A percentile compares a stretch with the other conserved stretches of the same genome.
Conservation (phyloP, 2,113 vertebrate genomes). For the Sciurus niger region DNA sequence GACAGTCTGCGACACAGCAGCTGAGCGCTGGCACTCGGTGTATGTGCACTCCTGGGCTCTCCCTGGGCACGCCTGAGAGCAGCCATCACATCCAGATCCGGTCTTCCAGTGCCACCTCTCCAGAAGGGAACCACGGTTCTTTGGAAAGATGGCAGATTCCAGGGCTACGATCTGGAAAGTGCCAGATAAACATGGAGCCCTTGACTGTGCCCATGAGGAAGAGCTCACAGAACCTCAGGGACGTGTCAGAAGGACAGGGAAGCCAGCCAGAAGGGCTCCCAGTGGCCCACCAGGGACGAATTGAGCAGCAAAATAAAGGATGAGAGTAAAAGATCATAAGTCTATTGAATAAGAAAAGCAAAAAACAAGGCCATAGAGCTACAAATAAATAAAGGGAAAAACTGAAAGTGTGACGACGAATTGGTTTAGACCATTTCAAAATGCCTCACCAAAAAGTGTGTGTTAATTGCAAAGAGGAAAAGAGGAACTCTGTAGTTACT, state of each 20-base stretch:
- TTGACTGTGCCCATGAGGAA: neutral
- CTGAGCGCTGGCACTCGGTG: neutral
- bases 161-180: no score
- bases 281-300: neutral
- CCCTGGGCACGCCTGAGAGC: neutral
- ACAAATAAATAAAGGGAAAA: neutral
- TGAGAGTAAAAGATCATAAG: neutral
- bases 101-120: neutral
- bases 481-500: neutral
- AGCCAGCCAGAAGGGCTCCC: neutral
- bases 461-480: slow-evolving; percentile 12
- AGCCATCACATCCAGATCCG: neutral
- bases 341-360: neutral
- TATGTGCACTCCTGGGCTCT: neutral
- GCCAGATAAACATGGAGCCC: neutral
- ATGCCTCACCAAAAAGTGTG: neutral
- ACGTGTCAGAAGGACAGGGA: neutral
- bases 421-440: neutral
- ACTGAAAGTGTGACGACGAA: slow-evolving; percentile 25
- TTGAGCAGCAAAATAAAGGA: neutral
- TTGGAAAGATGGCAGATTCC: slow-evolving; percentile 9
- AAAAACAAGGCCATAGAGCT: neutral
- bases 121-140: neutral
- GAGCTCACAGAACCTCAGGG: neutral
- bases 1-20: no score